Base-by-base conservation (phyloP, 2,113 vertebrate genomes). In the Pontoporia blainvillei region DNA sequence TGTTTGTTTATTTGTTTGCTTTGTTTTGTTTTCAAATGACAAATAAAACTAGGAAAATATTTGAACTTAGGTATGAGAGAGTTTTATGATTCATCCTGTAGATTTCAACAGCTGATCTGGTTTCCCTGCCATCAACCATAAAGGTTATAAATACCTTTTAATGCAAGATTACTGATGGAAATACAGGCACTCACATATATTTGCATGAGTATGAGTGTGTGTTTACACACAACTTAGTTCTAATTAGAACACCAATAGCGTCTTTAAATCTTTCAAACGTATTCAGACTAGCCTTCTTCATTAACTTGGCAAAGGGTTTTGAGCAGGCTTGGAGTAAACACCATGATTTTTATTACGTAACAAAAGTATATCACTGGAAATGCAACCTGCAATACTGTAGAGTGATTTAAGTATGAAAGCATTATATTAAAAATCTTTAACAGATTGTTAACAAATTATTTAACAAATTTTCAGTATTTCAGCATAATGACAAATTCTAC, bases 291-390 rank as follows among this genome's bases (percentile, higher is more conserved):
- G 67, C 17, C 59, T 93, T 31, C 82, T 94, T 81, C 85, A 69
- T 83, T 93, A 96, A 83, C 27, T 95, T 90, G 86, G 96, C 89
- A 97, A 95, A 96, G 92, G 92, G 81, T 49, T 86, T 71, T 69
- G 64, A 36, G 71, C 84, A 97, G 96, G 96, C 91, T 91, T 91
- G 25, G 75, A 72, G 85, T 93, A 95, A 91, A 96, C 96, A 96
- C 94, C 94, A 96, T 92, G 85, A 96, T 95, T 92, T 96, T 67
- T 92, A 97, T 97, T 97, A 94, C 75, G 94, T 93, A 97, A 0
- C n/a, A 95, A 91, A 96, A 91, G 91, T 89, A 95, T 97, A 93
- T 87, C 95, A 97, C 64, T 95, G 97, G 94, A 95, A 98, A 97
- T 86, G 87, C 95, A 98, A 98, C 86, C 93, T 98, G 96, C 34